Evolutionary conservation across 64 coral and sea anemone genomes (phyloP), one percentile per base, ranked within the genome.

Genomic region (Montipora foliosa): DNA sequence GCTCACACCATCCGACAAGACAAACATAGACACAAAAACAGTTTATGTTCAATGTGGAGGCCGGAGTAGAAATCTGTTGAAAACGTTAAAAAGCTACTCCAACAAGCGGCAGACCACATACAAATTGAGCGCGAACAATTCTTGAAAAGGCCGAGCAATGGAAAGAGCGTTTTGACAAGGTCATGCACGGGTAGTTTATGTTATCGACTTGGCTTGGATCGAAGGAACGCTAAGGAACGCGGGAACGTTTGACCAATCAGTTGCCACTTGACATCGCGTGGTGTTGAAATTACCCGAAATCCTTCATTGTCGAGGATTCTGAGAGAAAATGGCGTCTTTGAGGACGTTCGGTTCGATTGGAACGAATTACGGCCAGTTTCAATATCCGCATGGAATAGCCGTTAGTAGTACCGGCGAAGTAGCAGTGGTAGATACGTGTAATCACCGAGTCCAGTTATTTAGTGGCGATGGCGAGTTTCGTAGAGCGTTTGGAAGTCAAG

Each of bases 371-470:
- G 87, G 87, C 9, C 14, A 89, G 44, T 89, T 89, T 89, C 71
- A 70, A 25, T 78, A 89, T 77, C 87, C 87, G 10, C 57, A 78
- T 47, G 87, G 87, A 60, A 67, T 89, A 64, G 73, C 87, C 5
- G 87, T 89, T 19, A 89, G 87, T 49, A 77, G 70, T 50, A 61
- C 49, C 44, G 87, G 72, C 14, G 75, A 89, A 59, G 74, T 89
- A 4, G 87, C 87, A 12, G 87, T 89, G 15, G 70, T 78, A 89
- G 87, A 89, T 89, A 78, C 87, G 72, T 75, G 87, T 59, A 89
- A 89, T 89, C 71, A 89, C 49, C 71, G 87, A 37, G 74, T 89
- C 72, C 87, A 89, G n/a, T 14, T 89, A 49, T 89, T 89, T 66
- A 77, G 11, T n/a, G 47, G 19, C 11, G 87, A 75, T 75, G 87